Conservation (phyloP, 2,888 invertebrate species). For the Antitype chi region DNA sequence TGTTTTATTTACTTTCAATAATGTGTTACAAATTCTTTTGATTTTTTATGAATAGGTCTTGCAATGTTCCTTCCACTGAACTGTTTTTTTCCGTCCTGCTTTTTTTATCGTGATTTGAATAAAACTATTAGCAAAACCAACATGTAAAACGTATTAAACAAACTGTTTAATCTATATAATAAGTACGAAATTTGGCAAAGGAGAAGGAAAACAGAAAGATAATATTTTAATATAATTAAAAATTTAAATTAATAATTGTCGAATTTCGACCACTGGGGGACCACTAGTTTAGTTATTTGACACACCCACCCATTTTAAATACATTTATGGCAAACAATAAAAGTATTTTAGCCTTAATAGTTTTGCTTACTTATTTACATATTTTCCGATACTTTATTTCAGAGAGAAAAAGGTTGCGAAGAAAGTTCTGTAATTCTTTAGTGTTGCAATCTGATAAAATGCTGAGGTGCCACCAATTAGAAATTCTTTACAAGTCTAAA, state of each 20-base stretch:
- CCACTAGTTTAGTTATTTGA: background rate
- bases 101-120: background rate
- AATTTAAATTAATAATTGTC: too few species aligned
- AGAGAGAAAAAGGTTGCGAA: background rate
- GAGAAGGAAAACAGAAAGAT: too few species aligned
- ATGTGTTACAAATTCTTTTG: background rate
- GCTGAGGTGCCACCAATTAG: background rate
- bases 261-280: too few species aligned
- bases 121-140: background rate
- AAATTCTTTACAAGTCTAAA: background rate
- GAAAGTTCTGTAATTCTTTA: background rate
- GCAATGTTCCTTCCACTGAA: background rate
- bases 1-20: background rate
- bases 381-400: background rate
- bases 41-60: background rate
- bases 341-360: background rate
- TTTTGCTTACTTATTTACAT: background rate
- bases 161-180: too few species aligned
- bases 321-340: background rate
- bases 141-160: background rate
- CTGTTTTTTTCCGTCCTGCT: fast-evolving
- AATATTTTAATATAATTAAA: too few species aligned
- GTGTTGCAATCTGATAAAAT: background rate
- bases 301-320: background rate
- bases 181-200: too few species aligned